These are phyloP conservation scores for Diplodus puntazzo DNA, from an alignment of 2,797 vertebrate genomes.

Conservation along the genomic window DNA sequence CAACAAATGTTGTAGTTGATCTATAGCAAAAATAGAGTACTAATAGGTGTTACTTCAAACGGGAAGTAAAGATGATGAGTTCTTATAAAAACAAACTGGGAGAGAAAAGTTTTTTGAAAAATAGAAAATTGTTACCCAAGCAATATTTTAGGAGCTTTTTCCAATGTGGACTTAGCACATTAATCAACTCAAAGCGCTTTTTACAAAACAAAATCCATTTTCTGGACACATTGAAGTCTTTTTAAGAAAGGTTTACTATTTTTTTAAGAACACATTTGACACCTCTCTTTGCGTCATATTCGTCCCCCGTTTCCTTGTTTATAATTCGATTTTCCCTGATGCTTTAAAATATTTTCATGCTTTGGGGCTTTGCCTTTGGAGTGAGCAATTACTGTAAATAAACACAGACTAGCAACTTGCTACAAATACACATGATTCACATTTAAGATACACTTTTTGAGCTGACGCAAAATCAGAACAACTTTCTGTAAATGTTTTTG, in stretches of 20 bases:
- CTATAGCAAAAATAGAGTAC: neutral
- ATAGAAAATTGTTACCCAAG: neutral
- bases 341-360: neutral
- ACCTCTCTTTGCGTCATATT: neutral
- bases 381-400: conserved; percentile 32
- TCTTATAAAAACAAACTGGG: neutral
- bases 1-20: neutral
- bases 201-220: neutral
- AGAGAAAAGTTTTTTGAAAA: neutral
- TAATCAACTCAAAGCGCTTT: neutral
- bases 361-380: conserved; percentile 44
- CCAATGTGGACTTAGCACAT: neutral
- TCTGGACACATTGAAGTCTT: neutral
- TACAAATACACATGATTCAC: conserved; percentile 1
- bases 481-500: neutral
- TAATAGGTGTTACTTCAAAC: neutral
- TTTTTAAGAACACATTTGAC: neutral
- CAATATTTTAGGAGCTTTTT: neutral
- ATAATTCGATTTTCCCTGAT: neutral
- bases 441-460: neutral
- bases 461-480: neutral
- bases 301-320: neutral
- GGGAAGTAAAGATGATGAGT: conserved; percentile 2
- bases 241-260: neutral
- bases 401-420: conserved; percentile 32